A percentile compares a stretch with the other conserved stretches of the same genome.
These are phyloP conservation scores for Hemiprocne comata DNA, from an alignment of 2,113 vertebrate species.

Conservation along the genomic window DNA sequence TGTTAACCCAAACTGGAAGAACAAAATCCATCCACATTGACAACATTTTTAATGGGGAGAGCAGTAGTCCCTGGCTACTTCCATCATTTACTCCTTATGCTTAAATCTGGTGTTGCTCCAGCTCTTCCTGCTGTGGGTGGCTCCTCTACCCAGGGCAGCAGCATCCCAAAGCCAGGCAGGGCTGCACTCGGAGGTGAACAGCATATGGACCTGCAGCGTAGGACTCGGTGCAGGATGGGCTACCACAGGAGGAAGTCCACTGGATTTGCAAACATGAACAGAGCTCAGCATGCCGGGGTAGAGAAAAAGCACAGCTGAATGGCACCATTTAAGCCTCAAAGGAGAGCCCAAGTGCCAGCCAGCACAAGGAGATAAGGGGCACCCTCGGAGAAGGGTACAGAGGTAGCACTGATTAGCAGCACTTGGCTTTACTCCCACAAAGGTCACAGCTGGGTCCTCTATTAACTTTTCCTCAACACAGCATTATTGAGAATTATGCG, in stretches of 20 bases:
- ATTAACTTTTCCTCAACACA: slow-evolving; percentile 36
- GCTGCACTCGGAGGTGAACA: not conserved
- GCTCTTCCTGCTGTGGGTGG: not conserved
- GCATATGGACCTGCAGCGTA: not conserved
- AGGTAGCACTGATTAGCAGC: slow-evolving; percentile 34
- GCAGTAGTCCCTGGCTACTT: not conserved
- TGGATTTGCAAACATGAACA: not conserved
- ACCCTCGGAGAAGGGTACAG: slow-evolving; percentile 6
- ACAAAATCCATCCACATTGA: not conserved
- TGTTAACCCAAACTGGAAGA: too few species aligned
- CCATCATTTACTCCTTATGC: not conserved
- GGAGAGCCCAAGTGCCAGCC: slow-evolving; percentile 56
- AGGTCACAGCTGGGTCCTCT: slow-evolving; percentile 55
- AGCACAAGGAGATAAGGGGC: slow-evolving; percentile 43
- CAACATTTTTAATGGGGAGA: not conserved
- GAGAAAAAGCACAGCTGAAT: not conserved
- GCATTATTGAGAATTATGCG: slow-evolving; percentile 31
- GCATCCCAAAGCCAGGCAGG: not conserved
- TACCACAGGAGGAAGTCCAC: not conserved
- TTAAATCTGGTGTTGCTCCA: not conserved
- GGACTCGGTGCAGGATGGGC: not conserved
- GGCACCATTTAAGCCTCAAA: slow-evolving; percentile 19
- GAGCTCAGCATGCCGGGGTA: not conserved
- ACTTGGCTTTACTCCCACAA: slow-evolving; percentile 1
- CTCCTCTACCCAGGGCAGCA: not conserved